phyloP scores from a whole-genome alignment of 2,797 vertebrate genomes.

The Enteromius trimaculatus region DNA sequence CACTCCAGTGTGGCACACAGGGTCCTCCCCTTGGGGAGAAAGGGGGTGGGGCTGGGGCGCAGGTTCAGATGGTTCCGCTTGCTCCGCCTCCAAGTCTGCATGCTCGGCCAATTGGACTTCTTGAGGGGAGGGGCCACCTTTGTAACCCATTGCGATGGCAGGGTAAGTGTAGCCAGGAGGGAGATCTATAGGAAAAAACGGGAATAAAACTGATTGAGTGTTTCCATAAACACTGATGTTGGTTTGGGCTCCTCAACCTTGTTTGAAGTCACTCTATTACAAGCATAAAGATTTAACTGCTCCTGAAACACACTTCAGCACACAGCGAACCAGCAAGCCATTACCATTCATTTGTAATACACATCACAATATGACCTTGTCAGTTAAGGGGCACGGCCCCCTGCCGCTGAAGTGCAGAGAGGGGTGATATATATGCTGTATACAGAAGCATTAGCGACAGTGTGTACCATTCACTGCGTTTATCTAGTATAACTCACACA shows the following conservation, averaged over 20 bases:
- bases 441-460: conserved; percentile 57
- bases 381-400: conserved; percentile 55
- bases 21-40: conserved; percentile 65
- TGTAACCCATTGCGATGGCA: conserved; percentile 79
- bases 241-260: conserved; percentile 26
- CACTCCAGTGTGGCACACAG: conserved; percentile 54
- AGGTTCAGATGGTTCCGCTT: conserved; percentile 77
- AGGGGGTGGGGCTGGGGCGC: conserved; percentile 78
- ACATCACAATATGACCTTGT: conserved; percentile 57
- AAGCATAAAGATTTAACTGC: conserved; percentile 35
- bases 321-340: conserved; percentile 12
- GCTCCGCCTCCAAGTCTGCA: conserved; percentile 83
- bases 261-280: conserved; percentile 42
- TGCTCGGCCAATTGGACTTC: conserved; percentile 82
- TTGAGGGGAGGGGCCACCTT: conserved; percentile 79
- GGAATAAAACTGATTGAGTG: conserved; percentile 37
- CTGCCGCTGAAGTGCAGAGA: conserved; percentile 48
- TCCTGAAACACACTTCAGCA: conserved; percentile 27
- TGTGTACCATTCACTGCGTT: conserved; percentile 58
- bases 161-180: conserved; percentile 87
- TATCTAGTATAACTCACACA: conserved; percentile 64
- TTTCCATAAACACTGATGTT: conserved; percentile 39
- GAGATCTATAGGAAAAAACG: conserved; percentile 76
- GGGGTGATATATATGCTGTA: conserved; percentile 56
- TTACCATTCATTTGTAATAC: conserved; percentile 55